Base-by-base conservation (phyloP, 2,797 vertebrate species). In the Chrosomus eos region DNA sequence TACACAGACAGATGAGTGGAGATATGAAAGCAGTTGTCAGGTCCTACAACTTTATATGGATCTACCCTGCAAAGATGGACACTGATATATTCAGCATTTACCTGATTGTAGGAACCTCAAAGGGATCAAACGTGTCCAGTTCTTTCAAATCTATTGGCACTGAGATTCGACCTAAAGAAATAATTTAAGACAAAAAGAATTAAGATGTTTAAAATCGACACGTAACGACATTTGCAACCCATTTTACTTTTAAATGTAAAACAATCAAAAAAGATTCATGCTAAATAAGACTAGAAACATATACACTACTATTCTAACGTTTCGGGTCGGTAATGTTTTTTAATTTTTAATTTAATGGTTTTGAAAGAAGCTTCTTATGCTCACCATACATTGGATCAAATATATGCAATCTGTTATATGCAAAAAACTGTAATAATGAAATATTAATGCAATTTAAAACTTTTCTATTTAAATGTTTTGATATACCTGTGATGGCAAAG, bases 101-200 rank as follows among this genome's bases (percentile, higher is more conserved):
- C 98, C 95, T 97, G 92, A 99, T 97, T 28, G 97, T 99, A 87
- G 98, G 98, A 23, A 99, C 97, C 11, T 94, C 87, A 3, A 98
- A 98, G 0, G 98, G 98, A 92, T 99, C 95, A 85, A 99, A 99
- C 13, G 87, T 90, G 21, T 98, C 96, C 31, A 99, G 81, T 21
- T 92, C 95, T 89, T 93, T 95, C 66, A 97, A 67, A 88, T 99
- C 96, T 81, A 99, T 97, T 10, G 98, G 98, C 85, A 99, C 97
- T 5, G 97, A 99, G 85, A 99, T 93, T 7, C 97, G 96, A 7
- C 98, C 98, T 99, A 87, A 53, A 81, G 38, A 33, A 13, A 72
- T 23, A 1, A 5, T 1, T 45, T 0, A 58, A n/a, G 8, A 51
- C 45, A 70, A 28, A 80, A 53, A 70, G 1, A 51, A 75, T 16